Conservation (phyloP, 2,888 invertebrate genomes). For the Pyrochroa serraticornis region DNA sequence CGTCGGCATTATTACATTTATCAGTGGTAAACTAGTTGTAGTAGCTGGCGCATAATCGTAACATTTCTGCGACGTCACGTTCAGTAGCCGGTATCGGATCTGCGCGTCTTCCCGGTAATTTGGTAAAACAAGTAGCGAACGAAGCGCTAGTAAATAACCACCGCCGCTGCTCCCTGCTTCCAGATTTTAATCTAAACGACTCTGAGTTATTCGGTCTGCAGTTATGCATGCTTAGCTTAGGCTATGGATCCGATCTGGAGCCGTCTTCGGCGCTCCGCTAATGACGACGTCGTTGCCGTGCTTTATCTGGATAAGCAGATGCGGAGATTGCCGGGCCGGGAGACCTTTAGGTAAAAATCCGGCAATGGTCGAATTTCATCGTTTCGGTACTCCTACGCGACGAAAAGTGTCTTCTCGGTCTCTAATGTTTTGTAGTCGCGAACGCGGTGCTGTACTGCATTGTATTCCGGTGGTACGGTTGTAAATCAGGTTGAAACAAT, state of each 20-base stretch:
- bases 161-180: conserved; percentile 30
- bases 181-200: conserved; percentile 55
- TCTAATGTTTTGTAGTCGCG: conserved; percentile 26
- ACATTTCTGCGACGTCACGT: conserved; percentile 51
- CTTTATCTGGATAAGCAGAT: too few relatives aligned
- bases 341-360: too few relatives aligned
- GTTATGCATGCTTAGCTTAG: conserved; percentile 44
- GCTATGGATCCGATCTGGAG: too few relatives aligned
- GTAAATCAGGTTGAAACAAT: conserved; percentile 55
- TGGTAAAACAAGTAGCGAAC: conserved; percentile 57
- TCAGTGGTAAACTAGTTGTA: conserved; percentile 44
- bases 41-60: conserved; percentile 42
- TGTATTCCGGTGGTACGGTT: conserved; percentile 50
- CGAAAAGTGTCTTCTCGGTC: conserved; percentile 15
- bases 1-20: conserved; percentile 27
- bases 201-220: conserved; percentile 54
- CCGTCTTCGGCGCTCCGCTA: too few relatives aligned
- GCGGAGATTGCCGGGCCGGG: too few relatives aligned
- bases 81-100: conserved; percentile 49
- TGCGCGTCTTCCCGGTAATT: conserved; percentile 54
- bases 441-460: conserved; percentile 50
- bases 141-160: conserved; percentile 48
- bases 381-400: conserved; percentile 16
- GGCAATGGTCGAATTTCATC: too few relatives aligned
- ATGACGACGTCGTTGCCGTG: too few relatives aligned